Conservation (phyloP, 2,888 invertebrate species). For the Chrysotoxum bicinctum region DNA sequence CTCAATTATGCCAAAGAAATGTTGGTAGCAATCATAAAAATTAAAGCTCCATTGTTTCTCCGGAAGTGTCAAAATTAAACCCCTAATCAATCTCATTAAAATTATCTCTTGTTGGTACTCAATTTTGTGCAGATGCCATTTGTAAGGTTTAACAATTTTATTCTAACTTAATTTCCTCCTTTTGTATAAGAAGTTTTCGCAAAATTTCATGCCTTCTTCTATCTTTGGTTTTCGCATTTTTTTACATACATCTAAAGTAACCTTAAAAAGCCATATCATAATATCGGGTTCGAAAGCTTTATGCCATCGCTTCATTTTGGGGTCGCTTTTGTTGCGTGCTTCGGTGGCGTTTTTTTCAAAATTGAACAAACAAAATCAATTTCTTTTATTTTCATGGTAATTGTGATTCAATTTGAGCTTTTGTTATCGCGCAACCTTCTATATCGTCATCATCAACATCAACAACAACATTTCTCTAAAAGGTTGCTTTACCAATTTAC, state of each 20-base stretch:
- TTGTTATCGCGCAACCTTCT: conserved; percentile 12
- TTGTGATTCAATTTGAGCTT: conserved; percentile 51
- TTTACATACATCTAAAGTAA: neutral
- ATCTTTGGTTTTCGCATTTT: neutral
- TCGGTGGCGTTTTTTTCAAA: neutral
- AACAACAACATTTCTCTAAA: neutral
- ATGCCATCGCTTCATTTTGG: neutral
- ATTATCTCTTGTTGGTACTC: neutral
- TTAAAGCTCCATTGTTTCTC: neutral
- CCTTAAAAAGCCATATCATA: neutral
- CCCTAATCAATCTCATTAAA: neutral
- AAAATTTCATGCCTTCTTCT: neutral
- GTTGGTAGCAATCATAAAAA: neutral
- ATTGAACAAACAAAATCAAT: conserved; percentile 52
- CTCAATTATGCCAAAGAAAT: too few relatives aligned
- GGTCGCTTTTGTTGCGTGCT: neutral
- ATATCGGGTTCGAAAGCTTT: neutral
- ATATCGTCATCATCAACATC: conserved; percentile 1
- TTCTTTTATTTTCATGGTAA: conserved; percentile 55
- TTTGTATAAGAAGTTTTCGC: neutral
- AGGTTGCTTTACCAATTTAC: conserved; percentile 1
- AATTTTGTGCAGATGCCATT: neutral
- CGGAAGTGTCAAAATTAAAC: neutral
- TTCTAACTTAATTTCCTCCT: neutral
- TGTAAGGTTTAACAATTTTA: neutral